Evolutionary conservation across 2,113 vertebrate genomes (phyloP).

Genomic region (Sminthopsis crassicaudata): DNA sequence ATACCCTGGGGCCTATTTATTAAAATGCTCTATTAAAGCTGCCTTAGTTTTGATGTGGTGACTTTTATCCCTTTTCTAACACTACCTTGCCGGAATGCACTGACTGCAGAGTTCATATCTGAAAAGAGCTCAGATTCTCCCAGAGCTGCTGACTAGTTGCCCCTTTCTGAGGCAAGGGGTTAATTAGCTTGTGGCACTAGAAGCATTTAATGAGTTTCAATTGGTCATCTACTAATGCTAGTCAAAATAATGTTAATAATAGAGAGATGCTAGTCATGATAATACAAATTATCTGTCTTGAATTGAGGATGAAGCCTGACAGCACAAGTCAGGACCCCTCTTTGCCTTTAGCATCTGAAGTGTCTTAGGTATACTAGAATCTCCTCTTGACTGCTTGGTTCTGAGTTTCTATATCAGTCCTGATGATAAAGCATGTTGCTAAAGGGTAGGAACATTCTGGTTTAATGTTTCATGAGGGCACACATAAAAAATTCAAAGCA

Average conservation of each 20-base stretch:
- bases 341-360: not conserved
- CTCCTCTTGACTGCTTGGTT: constrained; percentile 40
- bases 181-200: not conserved
- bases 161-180: not conserved
- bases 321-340: rapidly evolving
- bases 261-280: not conserved
- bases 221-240: not conserved
- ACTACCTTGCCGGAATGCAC: not conserved
- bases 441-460: constrained; percentile 49
- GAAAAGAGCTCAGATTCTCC: not conserved
- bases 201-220: not conserved
- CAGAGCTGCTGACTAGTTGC: not conserved
- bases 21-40: not conserved
- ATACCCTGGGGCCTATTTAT: not conserved
- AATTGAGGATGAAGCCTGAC: not conserved
- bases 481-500: constrained; percentile 70
- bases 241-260: not conserved
- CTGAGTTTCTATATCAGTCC: constrained; percentile 48
- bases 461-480: constrained; percentile 77
- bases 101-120: not conserved
- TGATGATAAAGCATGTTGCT: not conserved
- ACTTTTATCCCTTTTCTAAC: not conserved
- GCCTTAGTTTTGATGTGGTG: not conserved
- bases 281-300: rapidly evolving
- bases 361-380: not conserved